Conservation (phyloP, 2,797 vertebrate species). For the Cheracebus regulus region DNA sequence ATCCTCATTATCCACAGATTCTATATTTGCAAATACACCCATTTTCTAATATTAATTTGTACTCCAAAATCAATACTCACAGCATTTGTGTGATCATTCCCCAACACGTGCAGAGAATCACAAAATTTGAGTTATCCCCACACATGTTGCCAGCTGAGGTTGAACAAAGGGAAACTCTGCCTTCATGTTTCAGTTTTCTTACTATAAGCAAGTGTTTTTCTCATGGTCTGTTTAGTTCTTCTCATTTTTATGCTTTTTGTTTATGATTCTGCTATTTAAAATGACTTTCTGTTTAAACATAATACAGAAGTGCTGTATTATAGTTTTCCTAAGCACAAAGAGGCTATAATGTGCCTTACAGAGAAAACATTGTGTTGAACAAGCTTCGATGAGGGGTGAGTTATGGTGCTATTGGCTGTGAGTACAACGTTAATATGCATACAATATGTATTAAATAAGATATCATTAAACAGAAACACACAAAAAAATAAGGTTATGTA, state of each 20-base stretch:
- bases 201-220: background rate
- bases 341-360: background rate
- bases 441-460: background rate
- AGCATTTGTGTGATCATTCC: background rate
- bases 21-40: background rate
- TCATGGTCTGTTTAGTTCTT: background rate
- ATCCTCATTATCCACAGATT: background rate
- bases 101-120: background rate
- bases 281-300: background rate
- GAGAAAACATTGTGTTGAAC: background rate
- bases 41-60: background rate
- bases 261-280: background rate
- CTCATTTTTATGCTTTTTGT: background rate
- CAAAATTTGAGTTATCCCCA: background rate
- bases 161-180: background rate
- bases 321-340: too few species aligned
- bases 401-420: background rate
- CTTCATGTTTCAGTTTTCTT: background rate
- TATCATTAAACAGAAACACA: background rate
- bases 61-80: background rate
- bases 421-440: background rate
- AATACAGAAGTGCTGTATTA: too few species aligned
- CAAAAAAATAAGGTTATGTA: background rate
- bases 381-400: background rate
- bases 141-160: background rate